These are phyloP conservation scores for Macrobrachium rosenbergii DNA, from an alignment of 1,140 invertebrate species.

Conservation along the genomic window DNA sequence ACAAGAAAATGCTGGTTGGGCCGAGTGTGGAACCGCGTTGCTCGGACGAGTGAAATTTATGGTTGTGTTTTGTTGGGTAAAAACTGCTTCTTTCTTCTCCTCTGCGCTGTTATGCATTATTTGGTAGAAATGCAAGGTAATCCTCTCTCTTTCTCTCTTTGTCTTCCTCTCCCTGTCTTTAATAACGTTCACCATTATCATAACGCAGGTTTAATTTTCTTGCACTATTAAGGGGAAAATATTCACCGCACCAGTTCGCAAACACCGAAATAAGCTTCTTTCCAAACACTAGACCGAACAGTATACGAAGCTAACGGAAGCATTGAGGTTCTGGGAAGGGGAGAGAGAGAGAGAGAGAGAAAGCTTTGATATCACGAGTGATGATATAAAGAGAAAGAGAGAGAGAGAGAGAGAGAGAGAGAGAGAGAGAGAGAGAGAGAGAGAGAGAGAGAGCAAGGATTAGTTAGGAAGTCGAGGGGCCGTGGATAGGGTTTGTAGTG, in stretches of 20 bases:
- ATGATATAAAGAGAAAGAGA: not conserved
- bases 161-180: conserved; percentile 23
- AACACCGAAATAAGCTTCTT: too few relatives aligned
- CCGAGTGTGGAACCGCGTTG: too few relatives aligned
- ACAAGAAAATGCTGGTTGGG: too few relatives aligned
- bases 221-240: too few relatives aligned
- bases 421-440: conserved; percentile 25
- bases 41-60: too few relatives aligned
- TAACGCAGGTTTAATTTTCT: not conserved
- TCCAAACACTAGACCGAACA: too few relatives aligned
- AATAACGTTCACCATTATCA: conserved; percentile 1
- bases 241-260: too few relatives aligned
- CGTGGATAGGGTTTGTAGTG: not conserved
- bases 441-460: conserved; percentile 13
- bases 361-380: not conserved
- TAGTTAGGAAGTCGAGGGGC: not conserved
- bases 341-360: not conserved
- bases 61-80: not conserved
- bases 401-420: conserved; percentile 27
- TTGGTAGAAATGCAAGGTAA: too few relatives aligned
- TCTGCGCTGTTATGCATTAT: not conserved
- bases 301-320: not conserved
- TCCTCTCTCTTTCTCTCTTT: conserved; percentile 43
- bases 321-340: not conserved
- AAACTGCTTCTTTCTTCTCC: not conserved